phyloP scores from a whole-genome alignment of 1,140 invertebrate genomes.

The Tetramorium alpestre region DNA sequence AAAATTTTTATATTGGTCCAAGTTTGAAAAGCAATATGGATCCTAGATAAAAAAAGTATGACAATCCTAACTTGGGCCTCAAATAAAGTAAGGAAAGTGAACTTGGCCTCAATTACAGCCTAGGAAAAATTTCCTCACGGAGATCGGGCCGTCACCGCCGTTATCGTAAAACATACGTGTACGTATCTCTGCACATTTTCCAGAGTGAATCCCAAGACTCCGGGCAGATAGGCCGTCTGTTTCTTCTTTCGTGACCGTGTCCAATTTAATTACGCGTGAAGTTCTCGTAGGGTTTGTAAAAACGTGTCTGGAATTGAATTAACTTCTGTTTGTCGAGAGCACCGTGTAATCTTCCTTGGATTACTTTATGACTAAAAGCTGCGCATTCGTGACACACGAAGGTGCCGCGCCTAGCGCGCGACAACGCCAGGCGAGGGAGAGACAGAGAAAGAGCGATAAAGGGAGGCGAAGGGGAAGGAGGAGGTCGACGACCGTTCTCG shows the following conservation, averaged over 20 bases:
- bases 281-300: slow-evolving; percentile 37
- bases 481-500: slow-evolving; percentile 36
- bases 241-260: slow-evolving; percentile 52
- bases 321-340: slow-evolving; percentile 60
- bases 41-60: too few species aligned
- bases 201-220: slow-evolving; percentile 22
- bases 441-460: background rate
- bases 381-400: slow-evolving; percentile 59
- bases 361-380: slow-evolving; percentile 61
- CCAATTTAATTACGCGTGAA: slow-evolving; percentile 58
- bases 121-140: too few species aligned
- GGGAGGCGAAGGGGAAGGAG: too few species aligned
- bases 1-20: too few species aligned
- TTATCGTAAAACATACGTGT: background rate
- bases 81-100: too few species aligned
- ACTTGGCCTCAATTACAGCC: too few species aligned
- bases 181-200: background rate
- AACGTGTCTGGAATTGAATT: slow-evolving; percentile 60
- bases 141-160: background rate
- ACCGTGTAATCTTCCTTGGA: slow-evolving; percentile 48
- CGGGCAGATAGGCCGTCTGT: background rate
- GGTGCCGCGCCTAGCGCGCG: slow-evolving; percentile 57
- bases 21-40: too few species aligned
- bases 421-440: background rate
- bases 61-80: too few species aligned